Base-by-base conservation (phyloP, 2,888 invertebrate species). In the Thymelicus lineola region DNA sequence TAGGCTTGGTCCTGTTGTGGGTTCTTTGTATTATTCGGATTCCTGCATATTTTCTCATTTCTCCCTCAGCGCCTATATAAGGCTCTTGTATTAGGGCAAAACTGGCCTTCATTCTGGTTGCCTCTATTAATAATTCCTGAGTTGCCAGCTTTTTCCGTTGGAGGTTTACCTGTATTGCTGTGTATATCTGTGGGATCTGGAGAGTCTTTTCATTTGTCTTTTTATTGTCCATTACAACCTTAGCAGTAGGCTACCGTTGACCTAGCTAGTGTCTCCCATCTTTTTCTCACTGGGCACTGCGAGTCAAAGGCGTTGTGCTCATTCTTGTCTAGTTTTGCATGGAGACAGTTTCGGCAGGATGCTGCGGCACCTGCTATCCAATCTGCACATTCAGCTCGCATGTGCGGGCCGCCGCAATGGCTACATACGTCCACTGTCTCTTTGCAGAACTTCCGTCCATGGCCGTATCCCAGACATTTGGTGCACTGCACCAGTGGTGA, bases 1-100 rank as follows among this genome's bases (percentile, higher is more conserved):
- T 65, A 63, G 69, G 71, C 66, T 73, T 67, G 66, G 73, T 65
- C 70, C 67, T 67, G 65, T 71, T 67, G 53, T 74, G 73, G 73
- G 73, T 72, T 1, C 17, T 7, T 42, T 74, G 74, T 0, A 72
- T 42, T 1, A 72, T 53, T n/a, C 64, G 48, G 5, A 28, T 6
- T 14, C 71, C 70, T 0, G 38, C 48, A 6, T 60, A 35, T 3
- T 14, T 10, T 10, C 17, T 61, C 20, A 73, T 10, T 14, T 61
- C 28, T 14, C 67, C 71, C 5, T 58, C 15, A 6, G 58, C 28
- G 0, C 71, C 71, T 46, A 67, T 48, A 15, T 73, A 71, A 0
- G 73, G 73, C 63, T 73, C 69, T 9, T 70, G 70, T 6, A 72
- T 7, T 1, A 72, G 38, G 4, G 68, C 71, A 0, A 67, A 36